Evolutionary conservation across 2,797 vertebrate species (phyloP).

Genomic region (Sparidentex hasta): DNA sequence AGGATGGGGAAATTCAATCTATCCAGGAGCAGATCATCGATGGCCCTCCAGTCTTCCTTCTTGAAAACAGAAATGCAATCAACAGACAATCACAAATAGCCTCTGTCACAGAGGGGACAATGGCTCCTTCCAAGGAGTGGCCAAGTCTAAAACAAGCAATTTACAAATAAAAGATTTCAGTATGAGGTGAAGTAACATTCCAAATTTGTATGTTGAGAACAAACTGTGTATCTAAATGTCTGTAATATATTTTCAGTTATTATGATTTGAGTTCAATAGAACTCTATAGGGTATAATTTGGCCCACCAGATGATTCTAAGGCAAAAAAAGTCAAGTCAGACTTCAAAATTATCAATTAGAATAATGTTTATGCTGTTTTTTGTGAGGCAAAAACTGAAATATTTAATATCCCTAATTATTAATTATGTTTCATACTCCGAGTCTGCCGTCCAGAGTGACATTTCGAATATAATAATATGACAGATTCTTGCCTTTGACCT

Average conservation of each 20-base stretch:
- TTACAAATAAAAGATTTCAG: not conserved
- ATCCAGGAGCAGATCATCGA: constrained; percentile 11
- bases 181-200: not conserved
- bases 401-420: too few relatives aligned
- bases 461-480: too few relatives aligned
- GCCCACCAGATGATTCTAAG: too few relatives aligned
- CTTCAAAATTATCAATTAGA: too few relatives aligned
- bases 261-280: not conserved
- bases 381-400: too few relatives aligned
- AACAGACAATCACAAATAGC: constrained; percentile 1
- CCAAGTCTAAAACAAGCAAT: not conserved
- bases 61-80: constrained; percentile 16
- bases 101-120: not conserved
- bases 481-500: too few relatives aligned
- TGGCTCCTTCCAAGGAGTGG: not conserved
- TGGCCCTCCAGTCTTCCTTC: not conserved
- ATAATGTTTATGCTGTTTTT: too few relatives aligned
- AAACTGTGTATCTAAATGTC: not conserved
- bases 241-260: not conserved
- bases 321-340: too few relatives aligned
- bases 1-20: not conserved
- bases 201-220: not conserved
- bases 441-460: too few relatives aligned
- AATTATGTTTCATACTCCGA: too few relatives aligned
- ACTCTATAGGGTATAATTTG: too few relatives aligned